These are phyloP conservation scores for Coleophora deauratella DNA, from an alignment of 2,888 invertebrate species.

Conservation along the genomic window DNA sequence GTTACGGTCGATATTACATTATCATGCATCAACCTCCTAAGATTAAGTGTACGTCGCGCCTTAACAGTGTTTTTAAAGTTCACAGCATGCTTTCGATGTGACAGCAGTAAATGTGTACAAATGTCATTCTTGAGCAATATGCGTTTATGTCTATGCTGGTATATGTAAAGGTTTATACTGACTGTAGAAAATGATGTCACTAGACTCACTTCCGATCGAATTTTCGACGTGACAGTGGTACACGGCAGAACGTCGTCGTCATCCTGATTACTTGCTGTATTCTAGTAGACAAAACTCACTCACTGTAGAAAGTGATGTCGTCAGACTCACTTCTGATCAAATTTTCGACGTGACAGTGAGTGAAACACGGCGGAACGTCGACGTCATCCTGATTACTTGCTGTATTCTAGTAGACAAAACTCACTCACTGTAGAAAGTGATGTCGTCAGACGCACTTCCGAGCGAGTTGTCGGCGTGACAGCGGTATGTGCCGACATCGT, in stretches of 20 bases:
- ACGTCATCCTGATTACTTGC: conserved; percentile 73
- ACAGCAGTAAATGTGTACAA: too few relatives aligned
- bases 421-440: conserved; percentile 80
- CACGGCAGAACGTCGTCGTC: conserved; percentile 78
- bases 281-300: conserved; percentile 40
- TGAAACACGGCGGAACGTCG: conserved; percentile 62
- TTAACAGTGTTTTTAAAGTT: too few relatives aligned
- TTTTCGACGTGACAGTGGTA: conserved; percentile 80
- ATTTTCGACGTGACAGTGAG: conserved; percentile 76
- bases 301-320: conserved; percentile 78
- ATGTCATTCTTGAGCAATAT: too few relatives aligned
- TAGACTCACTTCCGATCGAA: conserved; percentile 76
- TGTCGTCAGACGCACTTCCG: conserved; percentile 76
- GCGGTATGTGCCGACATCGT: conserved; percentile 76
- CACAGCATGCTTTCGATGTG: too few relatives aligned
- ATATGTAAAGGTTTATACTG: too few relatives aligned
- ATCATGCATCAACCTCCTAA: too few relatives aligned
- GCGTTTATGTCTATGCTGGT: too few relatives aligned
- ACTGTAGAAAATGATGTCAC: conserved; percentile 79
- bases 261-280: conserved; percentile 22
- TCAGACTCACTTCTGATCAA: conserved; percentile 77
- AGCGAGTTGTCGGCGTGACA: conserved; percentile 79
- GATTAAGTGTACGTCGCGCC: too few relatives aligned
- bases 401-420: too few relatives aligned
- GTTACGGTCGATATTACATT: too few relatives aligned